Evolutionary conservation across 2,888 invertebrate species (phyloP), one percentile per base, ranked within the genome.

Genomic region (Cloeon dipterum): DNA sequence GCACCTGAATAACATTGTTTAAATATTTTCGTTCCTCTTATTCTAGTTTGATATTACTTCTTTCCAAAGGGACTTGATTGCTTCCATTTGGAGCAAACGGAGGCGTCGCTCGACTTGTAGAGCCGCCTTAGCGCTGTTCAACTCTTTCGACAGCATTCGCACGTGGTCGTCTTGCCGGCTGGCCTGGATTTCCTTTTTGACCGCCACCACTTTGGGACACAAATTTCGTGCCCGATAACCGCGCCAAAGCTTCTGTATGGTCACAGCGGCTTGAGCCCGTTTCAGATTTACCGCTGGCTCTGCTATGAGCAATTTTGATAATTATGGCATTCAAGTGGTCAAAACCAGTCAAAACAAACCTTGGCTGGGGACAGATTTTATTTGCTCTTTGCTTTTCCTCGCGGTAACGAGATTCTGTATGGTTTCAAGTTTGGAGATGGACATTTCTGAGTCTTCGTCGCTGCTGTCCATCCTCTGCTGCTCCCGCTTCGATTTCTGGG

Each of bases 41-140:
- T 11, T 23, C 32, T 3, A 17, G 32, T 25, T 25, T 10, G 25
- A 25, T n/a, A 25, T 11, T 33, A 43, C 44, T 53, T 82, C 82
- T 55, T 81, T 82, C 85, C 85, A 86, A 3, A 86, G 58, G 1
- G 83, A 83, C 50, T 78, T 79, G 46, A 86, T 86, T 4, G 86
- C 85, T 55, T 86, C 85, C 71, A 83, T 81, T 58, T 86, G 86
- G 35, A 86, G 57, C 50, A 82, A 72, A 46, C 85, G 81, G 39
- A 86, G 72, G 50, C 81, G 82, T 20, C 82, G 62, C 51, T 86
- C 85, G 47, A 78, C 78, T 50, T 83, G 81, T 33, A 85, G 52
- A 11, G 82, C 83, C 2, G 74, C 75, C 52, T 83, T 79, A 0
- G 85, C 81, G 11, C 77, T 71, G 50, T 77, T 75, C 74, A 86